phyloP scores from a whole-genome alignment of 2,797 vertebrate genomes.

The Lemur catta region DNA sequence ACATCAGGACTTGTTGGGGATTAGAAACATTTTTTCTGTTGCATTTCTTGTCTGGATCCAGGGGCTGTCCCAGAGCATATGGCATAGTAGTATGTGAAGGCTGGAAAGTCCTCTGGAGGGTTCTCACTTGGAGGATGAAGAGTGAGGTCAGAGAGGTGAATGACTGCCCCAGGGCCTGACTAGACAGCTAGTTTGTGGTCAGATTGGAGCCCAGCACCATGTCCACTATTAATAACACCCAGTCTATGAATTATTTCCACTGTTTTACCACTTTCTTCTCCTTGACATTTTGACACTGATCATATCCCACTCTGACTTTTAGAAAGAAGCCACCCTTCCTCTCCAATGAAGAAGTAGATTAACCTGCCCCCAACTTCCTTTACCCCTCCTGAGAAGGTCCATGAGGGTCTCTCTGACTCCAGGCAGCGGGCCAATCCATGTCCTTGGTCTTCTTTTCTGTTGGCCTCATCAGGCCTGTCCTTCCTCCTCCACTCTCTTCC shows the following conservation, averaged over 20 bases:
- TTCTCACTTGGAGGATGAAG: not conserved
- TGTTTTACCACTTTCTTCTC: not conserved
- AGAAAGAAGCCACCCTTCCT: not conserved
- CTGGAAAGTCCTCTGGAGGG: not conserved
- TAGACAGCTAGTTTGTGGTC: not conserved
- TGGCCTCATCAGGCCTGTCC: not conserved
- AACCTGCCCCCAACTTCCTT: not conserved
- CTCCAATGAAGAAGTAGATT: not conserved
- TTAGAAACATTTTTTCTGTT: not conserved
- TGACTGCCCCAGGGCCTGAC: not conserved
- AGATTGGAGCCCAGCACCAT: not conserved
- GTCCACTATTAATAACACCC: not conserved
- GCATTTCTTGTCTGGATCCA: conserved; percentile 18
- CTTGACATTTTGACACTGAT: not conserved
- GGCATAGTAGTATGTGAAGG: not conserved
- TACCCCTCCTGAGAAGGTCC: not conserved
- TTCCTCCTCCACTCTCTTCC: not conserved
- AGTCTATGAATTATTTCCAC: not conserved
- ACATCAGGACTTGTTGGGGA: not conserved
- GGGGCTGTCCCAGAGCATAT: not conserved
- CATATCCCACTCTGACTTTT: not conserved
- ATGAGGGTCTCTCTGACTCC: not conserved
- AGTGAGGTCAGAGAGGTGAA: not conserved
- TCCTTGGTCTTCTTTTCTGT: not conserved
- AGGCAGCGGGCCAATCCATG: not conserved